phyloP scores from a whole-genome alignment of 2,888 invertebrate genomes.

The Branchipolynoe longqiensis region DNA sequence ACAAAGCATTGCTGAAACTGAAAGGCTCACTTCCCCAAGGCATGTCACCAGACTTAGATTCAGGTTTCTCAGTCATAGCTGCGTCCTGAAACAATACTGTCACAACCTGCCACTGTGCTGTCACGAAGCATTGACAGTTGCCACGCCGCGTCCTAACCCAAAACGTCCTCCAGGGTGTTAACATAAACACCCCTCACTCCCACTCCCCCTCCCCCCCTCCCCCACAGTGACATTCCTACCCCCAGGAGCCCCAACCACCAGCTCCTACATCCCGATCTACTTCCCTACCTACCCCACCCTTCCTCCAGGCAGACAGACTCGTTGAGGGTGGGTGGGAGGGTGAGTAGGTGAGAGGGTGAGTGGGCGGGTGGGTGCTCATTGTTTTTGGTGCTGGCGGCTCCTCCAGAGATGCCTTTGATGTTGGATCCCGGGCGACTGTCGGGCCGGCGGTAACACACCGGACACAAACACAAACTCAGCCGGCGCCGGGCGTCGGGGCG shows the following conservation, averaged over 20 bases:
- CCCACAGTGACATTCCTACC: constrained; percentile 26
- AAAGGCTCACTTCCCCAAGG: no score
- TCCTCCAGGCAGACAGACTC: not conserved
- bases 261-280: not conserved
- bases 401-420: constrained; percentile 21
- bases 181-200: constrained; percentile 24
- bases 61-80: no score
- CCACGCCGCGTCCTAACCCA: not conserved
- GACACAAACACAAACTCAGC: not conserved
- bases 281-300: not conserved
- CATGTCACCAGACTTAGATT: no score
- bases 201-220: no score
- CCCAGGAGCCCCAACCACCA: not conserved
- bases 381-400: constrained; percentile 32
- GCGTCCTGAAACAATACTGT: not conserved
- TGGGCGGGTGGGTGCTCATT: not conserved
- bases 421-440: not conserved
- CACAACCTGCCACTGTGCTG: not conserved
- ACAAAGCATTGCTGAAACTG: no score
- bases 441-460: not conserved
- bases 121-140: not conserved
- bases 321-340: no score
- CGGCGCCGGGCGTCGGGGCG: constrained; percentile 3
- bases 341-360: no score
- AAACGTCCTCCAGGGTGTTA: not conserved